Evolutionary conservation across 2,888 invertebrate genomes (phyloP).

Genomic region (Nowickia ferox): DNA sequence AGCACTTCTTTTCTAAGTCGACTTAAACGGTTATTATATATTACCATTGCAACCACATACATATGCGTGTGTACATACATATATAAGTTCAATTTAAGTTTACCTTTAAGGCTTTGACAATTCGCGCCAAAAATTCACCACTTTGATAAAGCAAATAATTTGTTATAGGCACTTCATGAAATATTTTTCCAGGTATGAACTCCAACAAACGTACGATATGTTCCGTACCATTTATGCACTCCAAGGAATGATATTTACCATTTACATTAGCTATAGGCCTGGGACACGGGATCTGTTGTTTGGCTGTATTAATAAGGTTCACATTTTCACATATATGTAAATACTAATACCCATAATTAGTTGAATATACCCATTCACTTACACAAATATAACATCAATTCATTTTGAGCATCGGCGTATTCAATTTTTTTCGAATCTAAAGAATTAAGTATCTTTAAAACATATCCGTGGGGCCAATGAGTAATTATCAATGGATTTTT

Average conservation of each 20-base stretch:
- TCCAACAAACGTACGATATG: conserved; percentile 90
- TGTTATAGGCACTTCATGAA: conserved; percentile 86
- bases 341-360: neutral
- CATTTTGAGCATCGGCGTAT: conserved; percentile 90
- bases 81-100: conserved; percentile 77
- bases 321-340: neutral
- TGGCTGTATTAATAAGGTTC: conserved; percentile 81
- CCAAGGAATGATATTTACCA: conserved; percentile 86
- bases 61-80: no score
- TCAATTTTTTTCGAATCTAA: conserved; percentile 89
- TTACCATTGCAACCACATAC: no score
- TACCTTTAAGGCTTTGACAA: conserved; percentile 89
- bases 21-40: no score
- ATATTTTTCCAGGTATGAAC: conserved; percentile 89
- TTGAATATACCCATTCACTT: conserved; percentile 78
- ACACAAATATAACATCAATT: conserved; percentile 89
- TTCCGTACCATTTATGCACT: conserved; percentile 83
- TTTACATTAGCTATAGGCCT: conserved; percentile 88
- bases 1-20: no score
- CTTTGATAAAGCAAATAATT: conserved; percentile 87
- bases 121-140: conserved; percentile 88
- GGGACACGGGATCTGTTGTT: conserved; percentile 87
- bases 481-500: conserved; percentile 86
- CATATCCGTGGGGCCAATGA: conserved; percentile 87
- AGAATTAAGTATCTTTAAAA: conserved; percentile 92